Base-by-base conservation (phyloP, 2,797 vertebrate species). In the Meda fulgida region DNA sequence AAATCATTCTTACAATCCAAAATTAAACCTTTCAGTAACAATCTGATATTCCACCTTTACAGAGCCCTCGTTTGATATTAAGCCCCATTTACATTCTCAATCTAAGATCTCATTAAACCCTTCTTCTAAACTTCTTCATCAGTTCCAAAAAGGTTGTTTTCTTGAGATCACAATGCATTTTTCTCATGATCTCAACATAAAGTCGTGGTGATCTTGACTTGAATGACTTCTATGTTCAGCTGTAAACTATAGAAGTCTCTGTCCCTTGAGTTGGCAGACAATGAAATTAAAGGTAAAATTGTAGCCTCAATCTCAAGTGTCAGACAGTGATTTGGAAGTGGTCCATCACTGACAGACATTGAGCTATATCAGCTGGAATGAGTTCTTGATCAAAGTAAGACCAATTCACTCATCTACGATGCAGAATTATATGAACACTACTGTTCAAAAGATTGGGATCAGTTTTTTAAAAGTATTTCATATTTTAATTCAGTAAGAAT, bases 21-120 rank as follows among this genome's bases (percentile, higher is more conserved):
- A 77, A 84, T 84, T 31, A 78, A 78, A 77, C 63, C 36, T 78
- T 77, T 84, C 82, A 84, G 48, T n/a, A 55, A 21, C 67, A 77
- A 69, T 77, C 82, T 55, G 82, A 84, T 84, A 77, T 40, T 31
- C 7, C 73, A 67, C 72, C 51, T 60, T 36, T 46, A 43, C 38
- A 82, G 14, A 40, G 38, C 4, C n/a, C 66, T 80, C 16, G 60
- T 55, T 67, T 77, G 82, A 84, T 84, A 76, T 67, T 38, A 77
- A 55, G 3, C 26, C 72, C 23, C 34, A 65, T 83, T 75, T n/a
- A 65, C 26, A 48, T 11, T 53, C 43, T 13, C 77, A 69, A 19
- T 75, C 71, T 53, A 31, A 83, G 40, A 76, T 34, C 26, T 36
- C 29, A 34, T 51, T 34, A 31, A 31, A 1, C 31, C 5, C 14